These are phyloP conservation scores for Thera britannica DNA, from an alignment of 2,888 invertebrate genomes.

Conservation along the genomic window DNA sequence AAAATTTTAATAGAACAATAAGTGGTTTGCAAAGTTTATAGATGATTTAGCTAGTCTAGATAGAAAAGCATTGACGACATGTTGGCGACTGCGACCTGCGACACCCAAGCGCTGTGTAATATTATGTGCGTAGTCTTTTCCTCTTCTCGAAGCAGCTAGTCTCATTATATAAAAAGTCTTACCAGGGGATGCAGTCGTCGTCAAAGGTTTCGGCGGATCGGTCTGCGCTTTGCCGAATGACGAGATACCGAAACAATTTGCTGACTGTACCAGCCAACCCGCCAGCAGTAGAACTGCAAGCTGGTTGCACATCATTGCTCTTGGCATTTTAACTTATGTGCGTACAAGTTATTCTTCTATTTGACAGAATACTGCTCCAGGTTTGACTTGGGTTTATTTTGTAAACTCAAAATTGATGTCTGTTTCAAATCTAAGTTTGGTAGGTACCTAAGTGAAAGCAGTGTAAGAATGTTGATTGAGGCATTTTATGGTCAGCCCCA, in stretches of 20 bases:
- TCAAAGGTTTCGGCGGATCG: slow-evolving; percentile 70
- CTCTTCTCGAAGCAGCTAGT: slow-evolving; percentile 35
- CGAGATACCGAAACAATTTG: slow-evolving; percentile 70
- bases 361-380: slow-evolving; percentile 8
- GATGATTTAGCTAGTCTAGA: neutral
- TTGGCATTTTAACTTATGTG: slow-evolving; percentile 19
- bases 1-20: neutral
- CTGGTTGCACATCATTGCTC: slow-evolving; percentile 43
- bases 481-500: slow-evolving; percentile 31
- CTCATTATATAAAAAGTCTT: slow-evolving; percentile 62
- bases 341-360: slow-evolving; percentile 7
- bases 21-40: neutral
- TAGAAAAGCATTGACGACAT: slow-evolving; percentile 16
- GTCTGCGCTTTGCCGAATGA: slow-evolving; percentile 78
- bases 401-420: neutral
- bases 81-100: slow-evolving; percentile 6
- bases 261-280: slow-evolving; percentile 55
- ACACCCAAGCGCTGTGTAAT: slow-evolving; percentile 20
- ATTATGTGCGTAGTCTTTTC: slow-evolving; percentile 22
- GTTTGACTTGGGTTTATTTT: slow-evolving; percentile 9
- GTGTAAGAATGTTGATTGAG: slow-evolving; percentile 26
- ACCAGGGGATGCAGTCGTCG: slow-evolving; percentile 72
- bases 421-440: neutral
- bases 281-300: slow-evolving; percentile 46
- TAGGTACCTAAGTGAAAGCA: slow-evolving; percentile 25